Conservation (phyloP, 2,888 invertebrate genomes). For the Callimorpha dominula region DNA sequence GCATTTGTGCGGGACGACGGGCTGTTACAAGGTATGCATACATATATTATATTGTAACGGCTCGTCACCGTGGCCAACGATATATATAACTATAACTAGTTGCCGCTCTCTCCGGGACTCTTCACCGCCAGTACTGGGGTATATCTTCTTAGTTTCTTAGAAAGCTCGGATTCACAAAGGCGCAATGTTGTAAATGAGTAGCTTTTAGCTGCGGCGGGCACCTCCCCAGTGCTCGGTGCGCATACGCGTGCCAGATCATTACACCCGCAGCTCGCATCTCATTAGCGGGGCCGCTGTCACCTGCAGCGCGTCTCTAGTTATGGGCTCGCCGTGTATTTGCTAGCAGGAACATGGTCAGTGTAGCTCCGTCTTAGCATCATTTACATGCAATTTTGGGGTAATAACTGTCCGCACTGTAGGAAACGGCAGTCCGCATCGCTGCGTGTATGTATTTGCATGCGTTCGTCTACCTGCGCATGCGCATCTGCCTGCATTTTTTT, state of each 20-base stretch:
- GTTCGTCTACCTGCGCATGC: conserved; percentile 68
- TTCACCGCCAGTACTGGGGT: not conserved
- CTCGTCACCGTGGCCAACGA: not conserved
- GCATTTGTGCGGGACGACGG: too few relatives aligned
- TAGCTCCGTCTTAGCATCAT: conserved; percentile 1
- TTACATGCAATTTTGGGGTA: conserved; percentile 21
- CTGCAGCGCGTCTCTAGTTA: conserved; percentile 12
- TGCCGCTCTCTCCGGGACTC: not conserved
- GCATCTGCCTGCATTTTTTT: conserved; percentile 63
- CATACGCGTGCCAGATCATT: conserved; percentile 2
- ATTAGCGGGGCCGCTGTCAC: conserved; percentile 20
- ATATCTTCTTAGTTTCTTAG: not conserved
- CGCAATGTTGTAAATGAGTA: not conserved
- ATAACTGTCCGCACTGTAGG: conserved; percentile 11
- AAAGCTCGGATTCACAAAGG: not conserved
- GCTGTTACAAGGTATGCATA: too few relatives aligned
- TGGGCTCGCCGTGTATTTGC: conserved; percentile 16
- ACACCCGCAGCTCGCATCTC: conserved; percentile 15
- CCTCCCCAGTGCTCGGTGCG: not conserved
- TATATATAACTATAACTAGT: not conserved
- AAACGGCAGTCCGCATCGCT: conserved; percentile 8
- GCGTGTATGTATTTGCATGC: conserved; percentile 62
- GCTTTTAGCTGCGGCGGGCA: not conserved
- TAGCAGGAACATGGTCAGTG: not conserved
- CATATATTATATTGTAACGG: not conserved